phyloP scores from a whole-genome alignment of 92 coral and sea anemone species.

The Zoanthus sansibaricus region DNA sequence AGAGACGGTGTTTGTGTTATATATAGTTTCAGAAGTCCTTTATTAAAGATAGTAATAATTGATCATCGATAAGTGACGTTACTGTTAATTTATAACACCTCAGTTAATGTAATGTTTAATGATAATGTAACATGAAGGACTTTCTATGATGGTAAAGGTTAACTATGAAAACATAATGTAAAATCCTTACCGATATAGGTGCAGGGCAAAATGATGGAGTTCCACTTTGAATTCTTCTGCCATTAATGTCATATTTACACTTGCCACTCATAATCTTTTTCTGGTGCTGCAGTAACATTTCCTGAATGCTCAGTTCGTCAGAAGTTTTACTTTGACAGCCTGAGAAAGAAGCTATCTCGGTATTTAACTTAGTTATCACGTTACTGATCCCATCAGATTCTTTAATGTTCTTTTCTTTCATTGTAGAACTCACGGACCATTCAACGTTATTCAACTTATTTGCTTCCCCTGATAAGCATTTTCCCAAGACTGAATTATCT shows the following conservation, averaged over 20 bases:
- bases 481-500: not conserved
- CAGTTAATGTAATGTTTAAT: too few species aligned
- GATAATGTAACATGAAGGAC: too few species aligned
- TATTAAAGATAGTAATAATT: too few species aligned
- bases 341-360: not conserved
- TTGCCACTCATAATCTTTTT: slow-evolving; percentile 65
- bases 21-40: too few species aligned
- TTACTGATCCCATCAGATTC: not conserved
- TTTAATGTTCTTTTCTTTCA: not conserved
- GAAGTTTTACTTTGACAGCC: not conserved
- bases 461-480: not conserved
- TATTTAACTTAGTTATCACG: not conserved
- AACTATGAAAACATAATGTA: too few species aligned
- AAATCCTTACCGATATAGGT: slow-evolving; percentile 58
- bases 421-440: not conserved
- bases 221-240: slow-evolving; percentile 76
- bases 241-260: slow-evolving; percentile 80
- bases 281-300: slow-evolving; percentile 72
- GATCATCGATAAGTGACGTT: too few species aligned
- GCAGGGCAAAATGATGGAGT: slow-evolving; percentile 87
- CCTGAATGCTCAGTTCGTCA: slow-evolving; percentile 68
- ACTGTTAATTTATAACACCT: too few species aligned
- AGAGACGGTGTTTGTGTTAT: too few species aligned
- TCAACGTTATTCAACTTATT: not conserved
- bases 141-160: too few species aligned